phyloP scores from a whole-genome alignment of 2,113 vertebrate genomes.

The Boleophthalmus pectinirostris region DNA sequence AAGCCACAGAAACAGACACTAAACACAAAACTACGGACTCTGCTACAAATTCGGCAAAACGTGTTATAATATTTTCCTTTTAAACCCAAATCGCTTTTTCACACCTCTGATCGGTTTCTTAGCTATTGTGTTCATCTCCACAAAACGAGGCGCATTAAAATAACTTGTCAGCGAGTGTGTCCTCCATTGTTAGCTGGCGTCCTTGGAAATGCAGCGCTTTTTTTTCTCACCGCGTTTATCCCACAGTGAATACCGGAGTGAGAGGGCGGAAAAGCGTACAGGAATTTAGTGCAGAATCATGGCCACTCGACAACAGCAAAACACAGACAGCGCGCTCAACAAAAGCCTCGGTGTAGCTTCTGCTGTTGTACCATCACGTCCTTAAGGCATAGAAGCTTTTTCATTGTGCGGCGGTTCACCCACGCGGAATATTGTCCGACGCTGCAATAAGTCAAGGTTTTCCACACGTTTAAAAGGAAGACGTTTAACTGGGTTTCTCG shows the following conservation, averaged over 20 bases:
- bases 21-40: too few species aligned
- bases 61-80: too few species aligned
- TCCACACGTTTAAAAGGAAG: background rate
- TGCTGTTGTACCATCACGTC: background rate
- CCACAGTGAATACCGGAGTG: background rate
- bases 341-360: background rate
- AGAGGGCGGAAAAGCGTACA: conserved; percentile 2
- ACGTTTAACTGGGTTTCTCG: background rate
- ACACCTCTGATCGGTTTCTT: background rate
- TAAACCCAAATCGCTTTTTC: background rate
- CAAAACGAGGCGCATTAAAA: background rate
- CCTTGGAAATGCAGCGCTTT: background rate
- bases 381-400: conserved; percentile 6
- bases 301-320: background rate
- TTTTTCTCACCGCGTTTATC: background rate
- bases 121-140: background rate
- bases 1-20: too few species aligned
- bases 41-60: too few species aligned
- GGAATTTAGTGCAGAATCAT: conserved; percentile 6
- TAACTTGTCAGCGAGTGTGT: background rate
- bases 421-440: background rate
- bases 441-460: background rate
- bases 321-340: background rate
- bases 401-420: background rate
- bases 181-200: background rate